These are phyloP conservation scores for Tragopan temminckii DNA, from an alignment of 2,797 vertebrate species.

Conservation along the genomic window DNA sequence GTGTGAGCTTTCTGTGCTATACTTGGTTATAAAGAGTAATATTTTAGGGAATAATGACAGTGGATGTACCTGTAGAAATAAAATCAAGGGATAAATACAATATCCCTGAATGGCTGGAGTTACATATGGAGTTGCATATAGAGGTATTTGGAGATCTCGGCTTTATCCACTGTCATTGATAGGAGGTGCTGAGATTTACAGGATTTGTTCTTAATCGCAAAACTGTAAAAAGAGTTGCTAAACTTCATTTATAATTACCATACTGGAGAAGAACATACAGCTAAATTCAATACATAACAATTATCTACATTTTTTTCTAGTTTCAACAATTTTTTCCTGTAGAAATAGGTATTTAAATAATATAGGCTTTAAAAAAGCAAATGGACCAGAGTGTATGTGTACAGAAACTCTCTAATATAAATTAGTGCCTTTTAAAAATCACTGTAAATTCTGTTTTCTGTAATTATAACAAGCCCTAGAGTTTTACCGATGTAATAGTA, in stretches of 20 bases:
- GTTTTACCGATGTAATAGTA: constrained; percentile 79
- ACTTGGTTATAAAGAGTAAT: constrained; percentile 46
- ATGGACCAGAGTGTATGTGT: constrained; percentile 66
- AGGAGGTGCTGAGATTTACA: constrained; percentile 13
- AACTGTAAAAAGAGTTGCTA: constrained; percentile 28
- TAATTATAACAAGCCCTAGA: constrained; percentile 83
- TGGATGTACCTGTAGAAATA: constrained; percentile 7
- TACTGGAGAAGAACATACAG: constrained; percentile 19
- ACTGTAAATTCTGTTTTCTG: constrained; percentile 81
- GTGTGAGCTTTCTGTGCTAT: constrained; percentile 3
- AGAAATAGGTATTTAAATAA: constrained; percentile 74
- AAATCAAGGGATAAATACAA: neutral
- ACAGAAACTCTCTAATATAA: constrained; percentile 80
- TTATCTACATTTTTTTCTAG: neutral
- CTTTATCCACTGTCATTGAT: constrained; percentile 3
- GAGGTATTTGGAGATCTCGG: neutral
- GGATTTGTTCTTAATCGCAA: constrained; percentile 60
- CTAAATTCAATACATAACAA: constrained; percentile 42
- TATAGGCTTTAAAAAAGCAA: constrained; percentile 56
- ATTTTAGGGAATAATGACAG: constrained; percentile 58
- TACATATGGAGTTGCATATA: neutral
- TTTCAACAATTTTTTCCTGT: constrained; percentile 3
- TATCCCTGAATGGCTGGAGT: neutral
- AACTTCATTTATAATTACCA: constrained; percentile 37
- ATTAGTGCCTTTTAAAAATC: constrained; percentile 82